Evolutionary conservation across 2,113 vertebrate genomes (phyloP).

Genomic region (Indicator indicator): DNA sequence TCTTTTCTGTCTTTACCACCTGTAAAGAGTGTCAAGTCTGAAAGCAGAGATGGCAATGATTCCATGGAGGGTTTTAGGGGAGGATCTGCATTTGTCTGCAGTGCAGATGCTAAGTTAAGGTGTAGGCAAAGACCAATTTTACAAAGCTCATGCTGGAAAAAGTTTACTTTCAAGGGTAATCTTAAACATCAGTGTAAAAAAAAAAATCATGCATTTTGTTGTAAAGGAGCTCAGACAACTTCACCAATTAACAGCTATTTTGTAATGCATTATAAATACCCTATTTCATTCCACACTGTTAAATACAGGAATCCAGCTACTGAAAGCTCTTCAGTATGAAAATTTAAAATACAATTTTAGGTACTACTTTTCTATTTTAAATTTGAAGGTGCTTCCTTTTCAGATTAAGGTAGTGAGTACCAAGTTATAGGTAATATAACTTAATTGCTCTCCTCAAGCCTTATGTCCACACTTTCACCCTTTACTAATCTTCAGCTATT

Average conservation of each 20-base stretch:
- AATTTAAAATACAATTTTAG: background rate
- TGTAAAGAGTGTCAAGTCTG: background rate
- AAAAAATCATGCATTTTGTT: background rate
- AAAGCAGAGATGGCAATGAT: background rate
- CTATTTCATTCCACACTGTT: background rate
- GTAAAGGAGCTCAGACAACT: background rate
- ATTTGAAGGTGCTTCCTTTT: background rate
- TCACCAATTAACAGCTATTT: background rate
- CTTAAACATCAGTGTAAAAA: background rate
- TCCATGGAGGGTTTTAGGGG: background rate
- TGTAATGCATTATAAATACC: background rate
- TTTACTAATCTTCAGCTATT: background rate
- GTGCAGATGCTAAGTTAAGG: background rate
- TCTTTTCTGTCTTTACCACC: background rate
- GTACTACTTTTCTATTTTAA: background rate
- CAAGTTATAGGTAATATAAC: background rate
- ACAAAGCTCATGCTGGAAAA: background rate
- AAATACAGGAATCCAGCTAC: background rate
- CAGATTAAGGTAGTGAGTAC: background rate
- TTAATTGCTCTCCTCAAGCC: background rate
- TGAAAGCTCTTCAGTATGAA: background rate
- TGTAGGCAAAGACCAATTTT: background rate
- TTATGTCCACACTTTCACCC: background rate
- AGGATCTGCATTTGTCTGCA: background rate
- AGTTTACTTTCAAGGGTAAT: slow-evolving; percentile 18